Base-by-base conservation (phyloP, 2,797 vertebrate genomes). In the Cetoscarus ocellatus region DNA sequence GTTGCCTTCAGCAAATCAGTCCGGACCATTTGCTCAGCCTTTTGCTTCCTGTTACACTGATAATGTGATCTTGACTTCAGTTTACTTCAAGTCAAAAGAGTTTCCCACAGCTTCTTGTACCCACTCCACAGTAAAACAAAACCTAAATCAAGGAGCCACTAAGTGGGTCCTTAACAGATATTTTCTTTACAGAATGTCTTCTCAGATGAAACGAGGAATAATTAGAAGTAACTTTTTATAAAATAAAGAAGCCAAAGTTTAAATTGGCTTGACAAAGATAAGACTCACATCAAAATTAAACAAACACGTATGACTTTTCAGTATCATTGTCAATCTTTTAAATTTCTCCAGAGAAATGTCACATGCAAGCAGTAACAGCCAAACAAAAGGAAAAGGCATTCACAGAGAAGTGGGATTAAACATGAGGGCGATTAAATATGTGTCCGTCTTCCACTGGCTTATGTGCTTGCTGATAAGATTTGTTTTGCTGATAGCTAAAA, bases 291-390 rank as follows among this genome's bases (percentile, higher is more conserved):
- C 42, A 11, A 55, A n/a, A 47, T 39, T 35, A 10, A 7, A 19
- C 19, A 3, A 44, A 56, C 53, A 15, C 3, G 51, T 34, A 12
- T 61, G 54, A 34, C 19, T 27, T 12, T 6, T n/a, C 17, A 38
- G 34, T 34, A 36, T 15, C 14, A 42, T 7, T 10, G 10, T 14
- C 50, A 18, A 60, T 69, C 48, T 51, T 19, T 59, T 70, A 58
- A 67, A 57, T 8, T 48, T 70, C 48, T 58, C 60, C 19, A 27
- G 19, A 59, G 72, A 36, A 42, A 59, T 36, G 13, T 36, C 7
- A 13, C 18, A 13, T n/a, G n/a, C 9, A 34, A 15, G 53, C 2
- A 7, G 40, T 61, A 35, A 19, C 39, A 57, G 40, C 43, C 1
- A 34, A 54, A 67, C 36, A 61, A 1, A 13, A 12, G 5, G 27